phyloP scores from a whole-genome alignment of 2,113 vertebrate genomes.

The Phaethornis superciliosus region DNA sequence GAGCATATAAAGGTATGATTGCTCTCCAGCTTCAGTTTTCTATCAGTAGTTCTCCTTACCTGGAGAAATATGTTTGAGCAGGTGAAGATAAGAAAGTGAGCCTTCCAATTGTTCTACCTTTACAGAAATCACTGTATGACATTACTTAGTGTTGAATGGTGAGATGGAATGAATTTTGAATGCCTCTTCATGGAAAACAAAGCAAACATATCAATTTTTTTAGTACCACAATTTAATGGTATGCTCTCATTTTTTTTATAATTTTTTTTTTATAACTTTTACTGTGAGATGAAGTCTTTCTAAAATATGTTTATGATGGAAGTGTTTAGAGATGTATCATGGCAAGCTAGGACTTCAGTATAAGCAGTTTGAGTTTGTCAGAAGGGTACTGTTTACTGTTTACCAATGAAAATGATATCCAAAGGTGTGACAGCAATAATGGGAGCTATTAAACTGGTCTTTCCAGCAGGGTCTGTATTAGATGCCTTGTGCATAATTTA shows the following conservation, averaged over 20 bases:
- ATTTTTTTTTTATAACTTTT: neutral
- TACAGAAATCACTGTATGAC: neutral
- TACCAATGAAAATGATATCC: neutral
- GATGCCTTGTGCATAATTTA: neutral
- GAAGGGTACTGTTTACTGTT: neutral
- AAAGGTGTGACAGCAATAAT: neutral
- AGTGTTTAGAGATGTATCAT: neutral
- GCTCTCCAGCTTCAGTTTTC: neutral
- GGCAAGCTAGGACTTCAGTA: neutral
- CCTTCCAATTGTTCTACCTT: neutral
- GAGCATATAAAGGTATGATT: slow-evolving; percentile 95
- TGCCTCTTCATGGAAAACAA: neutral
- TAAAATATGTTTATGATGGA: neutral
- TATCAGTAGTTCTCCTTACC: neutral
- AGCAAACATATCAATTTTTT: neutral
- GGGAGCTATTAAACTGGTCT: neutral
- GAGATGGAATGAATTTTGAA: neutral
- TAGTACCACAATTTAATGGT: neutral
- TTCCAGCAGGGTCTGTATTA: neutral
- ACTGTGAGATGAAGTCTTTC: neutral
- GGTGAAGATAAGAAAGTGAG: neutral
- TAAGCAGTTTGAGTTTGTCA: neutral
- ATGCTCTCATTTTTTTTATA: neutral
- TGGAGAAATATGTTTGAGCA: neutral
- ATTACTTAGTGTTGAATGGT: neutral